Percentiles rank a stretch among this genome's conserved stretches.
Evolutionary conservation across 2,797 vertebrate species (phyloP).

Genomic region (Acipenser oxyrinchus): DNA sequence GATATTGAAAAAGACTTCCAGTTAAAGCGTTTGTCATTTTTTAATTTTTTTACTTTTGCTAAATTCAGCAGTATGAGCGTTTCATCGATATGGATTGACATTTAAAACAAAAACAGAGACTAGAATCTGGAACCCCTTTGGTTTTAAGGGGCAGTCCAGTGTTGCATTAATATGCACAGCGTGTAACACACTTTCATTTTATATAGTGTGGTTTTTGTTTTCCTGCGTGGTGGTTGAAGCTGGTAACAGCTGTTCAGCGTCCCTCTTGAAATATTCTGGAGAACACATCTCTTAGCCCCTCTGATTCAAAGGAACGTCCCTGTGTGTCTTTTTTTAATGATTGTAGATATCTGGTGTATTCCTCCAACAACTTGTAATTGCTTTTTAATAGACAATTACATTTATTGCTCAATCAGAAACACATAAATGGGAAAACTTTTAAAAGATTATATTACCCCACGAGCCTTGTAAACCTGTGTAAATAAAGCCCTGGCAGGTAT

Average conservation of each 20-base stretch:
- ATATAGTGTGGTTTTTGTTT: slow-evolving; percentile 21
- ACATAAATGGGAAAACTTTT: slow-evolving; percentile 43
- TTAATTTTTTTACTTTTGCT: too few species aligned
- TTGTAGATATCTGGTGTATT: slow-evolving; percentile 48
- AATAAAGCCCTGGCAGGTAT: not conserved
- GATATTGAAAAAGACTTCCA: not conserved
- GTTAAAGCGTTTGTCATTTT: too few species aligned
- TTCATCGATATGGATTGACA: too few species aligned
- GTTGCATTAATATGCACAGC: slow-evolving; percentile 19
- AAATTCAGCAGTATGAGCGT: too few species aligned
- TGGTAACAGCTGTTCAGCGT: slow-evolving; percentile 11
- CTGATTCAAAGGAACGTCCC: slow-evolving; percentile 40
- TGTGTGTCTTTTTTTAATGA: slow-evolving; percentile 59
- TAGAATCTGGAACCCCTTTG: too few species aligned
- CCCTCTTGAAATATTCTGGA: slow-evolving; percentile 29
- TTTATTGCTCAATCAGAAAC: slow-evolving; percentile 62
- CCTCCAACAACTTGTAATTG: slow-evolving; percentile 63
- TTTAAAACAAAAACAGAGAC: too few species aligned
- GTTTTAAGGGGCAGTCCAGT: not conserved
- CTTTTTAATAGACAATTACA: slow-evolving; percentile 67
- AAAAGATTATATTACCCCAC: not conserved
- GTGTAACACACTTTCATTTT: slow-evolving; percentile 19
- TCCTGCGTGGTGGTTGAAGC: slow-evolving; percentile 10
- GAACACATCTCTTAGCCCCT: slow-evolving; percentile 11
- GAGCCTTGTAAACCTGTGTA: slow-evolving; percentile 6